Evolutionary conservation across 2,888 invertebrate species (phyloP).

Genomic region (Eudemis profundana): DNA sequence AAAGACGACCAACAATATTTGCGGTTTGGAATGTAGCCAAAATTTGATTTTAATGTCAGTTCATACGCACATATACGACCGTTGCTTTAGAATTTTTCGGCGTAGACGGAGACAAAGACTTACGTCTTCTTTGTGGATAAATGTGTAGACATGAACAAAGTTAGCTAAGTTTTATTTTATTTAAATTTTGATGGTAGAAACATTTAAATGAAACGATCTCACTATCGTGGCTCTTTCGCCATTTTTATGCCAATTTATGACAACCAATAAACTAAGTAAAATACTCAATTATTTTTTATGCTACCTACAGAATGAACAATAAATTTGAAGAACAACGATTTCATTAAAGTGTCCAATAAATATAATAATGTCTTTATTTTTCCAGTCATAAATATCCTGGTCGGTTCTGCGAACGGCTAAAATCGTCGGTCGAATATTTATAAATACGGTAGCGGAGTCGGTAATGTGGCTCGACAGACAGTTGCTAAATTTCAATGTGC

Average conservation of each 20-base stretch:
- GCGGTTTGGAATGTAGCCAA: conserved; percentile 75
- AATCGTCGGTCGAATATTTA: conserved; percentile 77
- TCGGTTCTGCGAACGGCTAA: conserved; percentile 68
- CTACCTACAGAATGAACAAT: background rate
- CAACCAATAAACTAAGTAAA: conserved; percentile 1
- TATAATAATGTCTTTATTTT: conserved; percentile 41
- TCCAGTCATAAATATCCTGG: conserved; percentile 52
- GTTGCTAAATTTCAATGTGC: conserved; percentile 84
- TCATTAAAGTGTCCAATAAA: conserved; percentile 15
- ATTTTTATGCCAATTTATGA: background rate
- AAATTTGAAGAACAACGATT: conserved; percentile 1
- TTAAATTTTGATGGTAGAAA: conserved; percentile 1
- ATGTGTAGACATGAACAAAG: conserved; percentile 4
- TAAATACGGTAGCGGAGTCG: conserved; percentile 76
- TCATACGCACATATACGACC: conserved; percentile 77
- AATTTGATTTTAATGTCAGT: conserved; percentile 83
- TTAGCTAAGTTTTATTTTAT: conserved; percentile 10
- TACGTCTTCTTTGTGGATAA: conserved; percentile 25
- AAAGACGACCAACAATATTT: conserved; percentile 78
- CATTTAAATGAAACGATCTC: background rate
- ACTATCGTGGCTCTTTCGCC: background rate
- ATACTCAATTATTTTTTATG: conserved; percentile 8
- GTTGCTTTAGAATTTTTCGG: conserved; percentile 62
- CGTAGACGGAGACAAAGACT: conserved; percentile 32
- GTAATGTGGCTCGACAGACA: conserved; percentile 79